Evolutionary conservation across 2,113 vertebrate species (phyloP), one percentile per base, ranked within the genome.

Genomic region (Phainopepla nitens): DNA sequence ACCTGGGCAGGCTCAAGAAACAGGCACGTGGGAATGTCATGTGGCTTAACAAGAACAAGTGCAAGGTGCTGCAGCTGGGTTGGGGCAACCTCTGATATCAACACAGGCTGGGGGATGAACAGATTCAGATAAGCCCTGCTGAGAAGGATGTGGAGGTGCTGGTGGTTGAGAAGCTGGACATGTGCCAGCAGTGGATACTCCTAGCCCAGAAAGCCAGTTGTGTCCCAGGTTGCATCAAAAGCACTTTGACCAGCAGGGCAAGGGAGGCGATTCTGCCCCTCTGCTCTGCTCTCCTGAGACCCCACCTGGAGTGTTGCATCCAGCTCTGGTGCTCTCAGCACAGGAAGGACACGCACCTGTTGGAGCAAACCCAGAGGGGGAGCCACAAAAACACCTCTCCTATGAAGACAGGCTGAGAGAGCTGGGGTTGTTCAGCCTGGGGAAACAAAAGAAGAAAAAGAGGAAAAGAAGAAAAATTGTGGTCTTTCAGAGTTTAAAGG

Each of bases 161-260:
- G 60, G 10, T 45, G 33, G 19, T 4, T 58, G 39, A 45, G 39
- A 44, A 19, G 13, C 13, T 45, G 39, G 33, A 20, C 13, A 10
- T 39, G 33, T 60, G 9, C 29, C 0, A 0, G 9, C 18, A 27
- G 5, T 29, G 33, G 41, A 42, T 28, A 8, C 16, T 54, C 13
- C 28, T 31, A 7, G 44, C 28, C 51, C 36, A 44, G 23, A 73
- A 65, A 51, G 19, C 15, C 51, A 39, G 0, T 2, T 3, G 6
- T 42, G 14, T 49, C 24, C 66, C 23, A 22, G 6, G 4, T 3
- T 88, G 3, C 36, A 80, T 27, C 25, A 15, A 36, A 50, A 42
- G 7, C 35, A 19, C 8, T 14, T 8, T 64, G 66, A 15, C 18
- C 11, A 72, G 17, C 25, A 64, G 18, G 42, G 31, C 7, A 5